These are phyloP conservation scores for Melipona quadrifasciata DNA, from an alignment of 1,140 invertebrate species.

Conservation along the genomic window DNA sequence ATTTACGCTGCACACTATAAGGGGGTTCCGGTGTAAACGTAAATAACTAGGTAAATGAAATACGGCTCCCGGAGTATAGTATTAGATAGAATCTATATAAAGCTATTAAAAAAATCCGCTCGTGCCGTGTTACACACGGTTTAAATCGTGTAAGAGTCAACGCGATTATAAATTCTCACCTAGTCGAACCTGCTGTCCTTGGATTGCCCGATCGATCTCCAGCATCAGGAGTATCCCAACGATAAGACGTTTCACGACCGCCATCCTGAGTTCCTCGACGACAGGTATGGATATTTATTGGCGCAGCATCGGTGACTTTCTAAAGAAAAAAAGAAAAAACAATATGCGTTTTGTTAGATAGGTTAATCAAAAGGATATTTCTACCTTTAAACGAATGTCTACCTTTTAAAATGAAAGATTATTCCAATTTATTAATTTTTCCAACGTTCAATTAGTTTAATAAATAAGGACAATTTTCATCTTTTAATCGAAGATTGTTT, in stretches of 20 bases:
- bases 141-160: constrained; percentile 16
- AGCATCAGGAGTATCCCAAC: constrained; percentile 68
- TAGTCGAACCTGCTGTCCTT: constrained; percentile 66
- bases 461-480: no score
- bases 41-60: neutral
- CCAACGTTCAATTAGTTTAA: no score
- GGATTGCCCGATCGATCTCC: constrained; percentile 47
- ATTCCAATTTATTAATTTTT: no score
- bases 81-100: neutral
- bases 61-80: neutral
- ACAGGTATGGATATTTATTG: constrained; percentile 58
- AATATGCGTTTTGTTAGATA: no score
- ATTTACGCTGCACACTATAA: neutral
- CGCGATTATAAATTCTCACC: constrained; percentile 64
- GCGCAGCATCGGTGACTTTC: constrained; percentile 68
- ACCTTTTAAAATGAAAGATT: no score
- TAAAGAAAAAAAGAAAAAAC: constrained; percentile 63
- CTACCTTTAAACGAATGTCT: no score
- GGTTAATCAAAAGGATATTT: no score
- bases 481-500: no score
- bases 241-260: constrained; percentile 64
- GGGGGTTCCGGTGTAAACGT: neutral
- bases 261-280: constrained; percentile 70
- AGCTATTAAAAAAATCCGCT: constrained; percentile 4
- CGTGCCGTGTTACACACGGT: neutral